Evolutionary conservation across 2,113 vertebrate species (phyloP).

Genomic region (Machaerirhynchus nigripectus): DNA sequence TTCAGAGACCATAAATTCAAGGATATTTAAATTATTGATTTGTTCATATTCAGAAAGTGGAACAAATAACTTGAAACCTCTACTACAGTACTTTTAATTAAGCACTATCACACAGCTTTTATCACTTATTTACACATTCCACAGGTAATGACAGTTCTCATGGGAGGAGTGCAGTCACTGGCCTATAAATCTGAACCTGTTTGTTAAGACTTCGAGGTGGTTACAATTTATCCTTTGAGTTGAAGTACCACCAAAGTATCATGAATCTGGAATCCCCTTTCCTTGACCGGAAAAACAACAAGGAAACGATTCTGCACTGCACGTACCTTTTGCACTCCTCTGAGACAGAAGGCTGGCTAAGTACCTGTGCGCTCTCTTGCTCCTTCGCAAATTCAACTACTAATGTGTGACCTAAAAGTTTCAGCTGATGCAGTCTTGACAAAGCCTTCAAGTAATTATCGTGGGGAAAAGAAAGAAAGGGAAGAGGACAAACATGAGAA

Average conservation of each 20-base stretch:
- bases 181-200: neutral
- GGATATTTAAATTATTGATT: neutral
- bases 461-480: neutral
- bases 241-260: neutral
- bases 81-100: neutral
- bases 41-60: neutral
- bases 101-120: neutral
- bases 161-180: neutral
- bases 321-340: conserved; percentile 78
- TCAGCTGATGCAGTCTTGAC: conserved; percentile 88
- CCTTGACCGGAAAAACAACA: neutral
- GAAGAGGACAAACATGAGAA: neutral
- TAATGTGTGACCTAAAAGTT: conserved; percentile 86
- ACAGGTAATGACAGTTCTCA: neutral
- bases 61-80: neutral
- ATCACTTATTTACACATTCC: neutral
- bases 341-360: conserved; percentile 78
- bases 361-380: conserved; percentile 77
- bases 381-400: conserved; percentile 92
- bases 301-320: neutral
- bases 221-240: neutral
- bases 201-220: neutral
- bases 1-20: neutral
- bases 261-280: fast-evolving
- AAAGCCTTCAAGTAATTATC: conserved; percentile 78